phyloP scores from a whole-genome alignment of 2,113 vertebrate genomes.

The Aramus guarauna region DNA sequence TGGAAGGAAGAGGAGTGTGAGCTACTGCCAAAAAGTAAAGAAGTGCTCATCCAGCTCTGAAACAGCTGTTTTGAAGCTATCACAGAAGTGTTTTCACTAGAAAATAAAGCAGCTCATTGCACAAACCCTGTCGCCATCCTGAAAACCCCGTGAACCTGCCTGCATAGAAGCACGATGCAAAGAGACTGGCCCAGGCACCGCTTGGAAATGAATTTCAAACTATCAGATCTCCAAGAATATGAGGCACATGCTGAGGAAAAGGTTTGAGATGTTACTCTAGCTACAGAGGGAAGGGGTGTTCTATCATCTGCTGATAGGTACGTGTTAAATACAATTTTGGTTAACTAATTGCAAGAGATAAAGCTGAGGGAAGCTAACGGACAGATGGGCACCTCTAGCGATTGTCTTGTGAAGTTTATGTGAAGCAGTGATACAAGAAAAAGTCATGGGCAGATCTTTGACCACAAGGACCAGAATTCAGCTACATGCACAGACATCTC shows the following conservation, averaged over 20 bases:
- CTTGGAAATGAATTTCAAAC: neutral
- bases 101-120: neutral
- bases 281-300: neutral
- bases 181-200: neutral
- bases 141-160: neutral
- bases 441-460: neutral
- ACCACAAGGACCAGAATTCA: neutral
- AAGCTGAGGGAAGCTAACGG: neutral
- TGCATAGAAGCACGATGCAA: neutral
- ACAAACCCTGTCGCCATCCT: neutral
- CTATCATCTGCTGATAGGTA: neutral
- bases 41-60: neutral
- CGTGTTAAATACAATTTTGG: neutral
- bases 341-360: neutral
- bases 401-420: neutral
- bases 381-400: neutral
- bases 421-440: neutral
- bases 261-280: neutral
- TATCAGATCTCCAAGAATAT: neutral
- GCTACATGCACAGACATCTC: neutral
- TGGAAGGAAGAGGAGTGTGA: slow-evolving; percentile 74
- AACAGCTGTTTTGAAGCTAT: neutral
- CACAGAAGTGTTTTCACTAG: neutral
- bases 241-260: neutral
- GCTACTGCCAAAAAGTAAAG: slow-evolving; percentile 64